These are phyloP conservation scores for Euplagia quadripunctaria DNA, from an alignment of 2,888 invertebrate genomes.

Conservation along the genomic window DNA sequence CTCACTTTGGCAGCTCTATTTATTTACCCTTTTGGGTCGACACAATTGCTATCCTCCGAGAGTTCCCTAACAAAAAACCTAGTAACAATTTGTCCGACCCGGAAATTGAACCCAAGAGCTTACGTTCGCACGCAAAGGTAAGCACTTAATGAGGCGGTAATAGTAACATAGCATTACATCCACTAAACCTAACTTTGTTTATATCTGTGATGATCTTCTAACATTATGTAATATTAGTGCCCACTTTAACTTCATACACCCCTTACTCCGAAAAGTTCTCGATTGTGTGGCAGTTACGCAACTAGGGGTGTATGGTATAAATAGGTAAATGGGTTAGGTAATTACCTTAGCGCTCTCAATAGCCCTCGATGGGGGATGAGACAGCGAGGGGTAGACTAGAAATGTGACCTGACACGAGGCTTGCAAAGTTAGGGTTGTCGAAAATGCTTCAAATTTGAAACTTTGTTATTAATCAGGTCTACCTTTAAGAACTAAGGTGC, in stretches of 20 bases:
- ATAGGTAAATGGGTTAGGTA: slow-evolving; percentile 50
- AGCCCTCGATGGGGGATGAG: slow-evolving; percentile 38
- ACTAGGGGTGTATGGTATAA: slow-evolving; percentile 42
- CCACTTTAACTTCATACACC: background rate
- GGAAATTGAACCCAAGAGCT: too few relatives aligned
- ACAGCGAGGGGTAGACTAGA: slow-evolving; percentile 33
- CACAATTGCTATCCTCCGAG: too few relatives aligned
- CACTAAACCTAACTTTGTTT: too few relatives aligned
- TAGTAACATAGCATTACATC: too few relatives aligned
- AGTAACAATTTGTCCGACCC: too few relatives aligned
- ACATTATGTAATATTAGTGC: background rate
- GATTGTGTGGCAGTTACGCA: slow-evolving; percentile 24
- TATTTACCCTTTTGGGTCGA: too few relatives aligned
- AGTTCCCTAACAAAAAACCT: too few relatives aligned
- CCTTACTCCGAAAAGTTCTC: slow-evolving; percentile 1
- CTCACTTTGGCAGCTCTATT: too few relatives aligned
- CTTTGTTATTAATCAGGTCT: background rate
- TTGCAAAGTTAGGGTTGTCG: slow-evolving; percentile 7
- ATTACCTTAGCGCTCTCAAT: slow-evolving; percentile 39
- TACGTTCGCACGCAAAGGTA: too few relatives aligned
- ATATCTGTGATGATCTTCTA: too few relatives aligned
- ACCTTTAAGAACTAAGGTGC: too few relatives aligned
- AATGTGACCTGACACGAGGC: slow-evolving; percentile 17
- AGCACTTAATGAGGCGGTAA: too few relatives aligned
- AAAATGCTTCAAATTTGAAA: background rate